Conservation (phyloP, 2,797 vertebrate species). For the Phalloptychus januarius region DNA sequence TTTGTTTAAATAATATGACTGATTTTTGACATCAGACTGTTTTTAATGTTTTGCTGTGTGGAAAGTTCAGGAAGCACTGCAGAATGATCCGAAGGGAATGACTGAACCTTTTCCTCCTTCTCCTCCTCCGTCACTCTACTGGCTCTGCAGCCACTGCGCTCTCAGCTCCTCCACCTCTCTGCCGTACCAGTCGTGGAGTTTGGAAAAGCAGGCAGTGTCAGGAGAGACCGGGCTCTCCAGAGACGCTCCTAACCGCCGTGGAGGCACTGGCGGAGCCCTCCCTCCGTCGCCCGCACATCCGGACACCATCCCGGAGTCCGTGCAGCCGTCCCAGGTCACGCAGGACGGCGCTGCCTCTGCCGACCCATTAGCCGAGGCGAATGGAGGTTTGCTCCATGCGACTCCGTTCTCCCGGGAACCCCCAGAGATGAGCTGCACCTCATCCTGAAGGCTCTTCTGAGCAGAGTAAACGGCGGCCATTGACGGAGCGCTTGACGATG, state of each 20-base stretch:
- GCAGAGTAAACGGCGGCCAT: background rate
- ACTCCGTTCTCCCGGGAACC: constrained; percentile 84
- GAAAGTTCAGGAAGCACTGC: constrained; percentile 8
- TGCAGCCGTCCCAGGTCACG: constrained; percentile 67
- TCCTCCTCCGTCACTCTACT: constrained; percentile 49
- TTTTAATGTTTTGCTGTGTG: background rate
- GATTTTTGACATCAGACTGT: background rate
- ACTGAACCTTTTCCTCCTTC: background rate
- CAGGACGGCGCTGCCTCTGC: constrained; percentile 58
- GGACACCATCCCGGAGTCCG: constrained; percentile 34
- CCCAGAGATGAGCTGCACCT: constrained; percentile 59
- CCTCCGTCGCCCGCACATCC: constrained; percentile 37
- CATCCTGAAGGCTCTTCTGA: constrained; percentile 60
- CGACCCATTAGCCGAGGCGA: constrained; percentile 50
- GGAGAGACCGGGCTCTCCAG: constrained; percentile 72
- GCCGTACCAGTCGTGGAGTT: constrained; percentile 88
- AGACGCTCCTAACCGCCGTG: constrained; percentile 75
- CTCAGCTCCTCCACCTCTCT: constrained; percentile 85
- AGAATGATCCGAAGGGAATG: constrained; percentile 51
- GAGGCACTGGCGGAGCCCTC: constrained; percentile 81
- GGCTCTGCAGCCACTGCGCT: constrained; percentile 84
- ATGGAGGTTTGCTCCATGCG: constrained; percentile 80
- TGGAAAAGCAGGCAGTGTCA: constrained; percentile 79
- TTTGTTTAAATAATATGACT: constrained; percentile 3
- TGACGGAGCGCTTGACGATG: constrained; percentile 45